Base-by-base conservation (phyloP, 2,113 vertebrate genomes). In the Brachyhypopomus gauderio region DNA sequence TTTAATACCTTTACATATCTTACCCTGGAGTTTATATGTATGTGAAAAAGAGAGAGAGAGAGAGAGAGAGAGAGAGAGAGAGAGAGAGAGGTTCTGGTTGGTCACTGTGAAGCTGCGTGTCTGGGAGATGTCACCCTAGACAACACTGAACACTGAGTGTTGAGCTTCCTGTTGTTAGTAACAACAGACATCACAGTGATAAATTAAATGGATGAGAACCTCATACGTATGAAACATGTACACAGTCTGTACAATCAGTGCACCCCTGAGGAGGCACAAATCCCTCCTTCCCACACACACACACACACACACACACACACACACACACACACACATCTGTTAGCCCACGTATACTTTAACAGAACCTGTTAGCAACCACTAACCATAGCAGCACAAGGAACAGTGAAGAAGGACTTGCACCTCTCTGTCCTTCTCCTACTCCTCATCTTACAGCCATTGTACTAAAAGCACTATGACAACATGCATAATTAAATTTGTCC, bases 401-500 rank as follows among this genome's bases (percentile, higher is more conserved):
- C 36, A 62, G 41, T 23, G 38, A 55, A 27, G 60, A 52, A 16
- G 78, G 12, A 69, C 36, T 78, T 71, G 19, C 69, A 77, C 60
- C 74, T 63, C 45, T 60, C 76, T 60, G 70, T 55, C 62, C 83
- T 76, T 83, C 63, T 27, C 75, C 80, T 58, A 41, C 78, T 76
- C 30, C 80, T 88, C 72, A 84, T 84, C 82, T 81, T 58, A 45
- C 77, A 78, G 79, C 62, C 64, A 48, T 56, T 56, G 41, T 70
- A 72, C 71, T 87, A 83, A 85, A 87, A 84, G 84, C 79, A 74
- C 75, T 79, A 82, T 73, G 78, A 85, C 81, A 84, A 79, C 79
- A 85, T 85, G 83, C 79, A 87, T 85, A 87, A 87, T 87, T 84
- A 80, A 87, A 84, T 84, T 60, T 58, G 79, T 62, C 62, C 60